Conservation (phyloP, 2,888 invertebrate genomes). For the Heliconius charithonia region DNA sequence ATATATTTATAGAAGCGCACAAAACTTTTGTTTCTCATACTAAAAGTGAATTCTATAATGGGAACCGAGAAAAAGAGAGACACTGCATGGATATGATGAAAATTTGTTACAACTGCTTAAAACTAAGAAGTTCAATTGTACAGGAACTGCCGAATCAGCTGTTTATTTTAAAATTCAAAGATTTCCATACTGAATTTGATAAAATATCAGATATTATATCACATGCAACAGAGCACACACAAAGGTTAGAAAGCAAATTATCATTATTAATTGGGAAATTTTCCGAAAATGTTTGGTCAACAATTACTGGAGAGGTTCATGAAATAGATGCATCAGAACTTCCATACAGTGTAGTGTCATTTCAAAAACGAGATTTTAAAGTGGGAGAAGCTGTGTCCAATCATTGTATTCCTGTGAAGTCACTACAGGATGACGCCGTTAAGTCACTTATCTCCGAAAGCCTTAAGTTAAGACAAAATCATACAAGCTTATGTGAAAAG, state of each 20-base stretch:
- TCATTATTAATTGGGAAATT: conserved; percentile 64
- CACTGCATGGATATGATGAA: conserved; percentile 82
- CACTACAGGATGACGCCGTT: conserved; percentile 63
- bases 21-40: conserved; percentile 73
- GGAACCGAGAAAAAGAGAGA: conserved; percentile 69
- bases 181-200: conserved; percentile 72
- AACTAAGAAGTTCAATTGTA: conserved; percentile 79
- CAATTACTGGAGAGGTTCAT: conserved; percentile 68
- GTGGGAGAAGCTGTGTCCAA: conserved; percentile 75
- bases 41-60: conserved; percentile 68
- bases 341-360: conserved; percentile 78
- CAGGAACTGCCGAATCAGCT: conserved; percentile 72
- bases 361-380: conserved; percentile 76
- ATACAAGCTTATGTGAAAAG: conserved; percentile 64
- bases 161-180: conserved; percentile 73
- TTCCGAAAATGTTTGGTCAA: conserved; percentile 72
- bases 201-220: conserved; percentile 73
- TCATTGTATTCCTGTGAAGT: conserved; percentile 61
- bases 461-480: conserved; percentile 68
- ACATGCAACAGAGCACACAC: conserved; percentile 69
- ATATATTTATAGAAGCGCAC: conserved; percentile 72
- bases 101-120: conserved; percentile 82
- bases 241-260: conserved; percentile 64
- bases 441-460: conserved; percentile 76
- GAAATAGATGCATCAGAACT: conserved; percentile 69